Evolutionary conservation across 64 coral and sea anemone genomes (phyloP).

Genomic region (Acropora tenuis): DNA sequence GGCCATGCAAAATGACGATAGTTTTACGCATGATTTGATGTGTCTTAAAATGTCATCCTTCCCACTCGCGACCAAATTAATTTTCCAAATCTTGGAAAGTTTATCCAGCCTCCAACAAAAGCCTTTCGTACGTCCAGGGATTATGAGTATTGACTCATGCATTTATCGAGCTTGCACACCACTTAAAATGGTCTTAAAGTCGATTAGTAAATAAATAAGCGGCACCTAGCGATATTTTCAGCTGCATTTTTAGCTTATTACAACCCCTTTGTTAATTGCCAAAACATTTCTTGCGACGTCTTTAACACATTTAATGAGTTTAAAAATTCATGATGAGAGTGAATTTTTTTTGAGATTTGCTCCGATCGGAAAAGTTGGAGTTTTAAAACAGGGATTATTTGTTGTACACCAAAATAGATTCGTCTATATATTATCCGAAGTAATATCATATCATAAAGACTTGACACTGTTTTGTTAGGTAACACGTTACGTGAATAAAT

Average conservation of each 20-base stretch:
- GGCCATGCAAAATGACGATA: not conserved
- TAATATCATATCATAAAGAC: not conserved
- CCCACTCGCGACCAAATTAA: not conserved
- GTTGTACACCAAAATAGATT: not conserved
- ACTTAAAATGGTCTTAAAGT: constrained; percentile 53
- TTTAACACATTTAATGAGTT: not conserved
- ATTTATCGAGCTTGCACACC: constrained; percentile 42
- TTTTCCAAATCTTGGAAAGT: constrained; percentile 16
- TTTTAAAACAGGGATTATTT: too few species aligned
- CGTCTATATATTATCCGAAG: not conserved
- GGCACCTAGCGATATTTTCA: constrained; percentile 29
- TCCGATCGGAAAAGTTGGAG: too few species aligned
- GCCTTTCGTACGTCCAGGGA: not conserved
- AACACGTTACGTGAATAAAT: not conserved
- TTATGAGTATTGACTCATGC: constrained; percentile 22
- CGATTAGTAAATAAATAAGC: constrained; percentile 47
- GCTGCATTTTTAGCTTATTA: constrained; percentile 42
- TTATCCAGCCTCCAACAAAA: constrained; percentile 21
- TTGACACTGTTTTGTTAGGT: not conserved
- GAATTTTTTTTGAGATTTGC: not conserved
- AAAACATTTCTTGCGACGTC: constrained; percentile 12
- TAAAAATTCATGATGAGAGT: not conserved
- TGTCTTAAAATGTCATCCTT: not conserved
- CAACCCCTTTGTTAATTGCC: constrained; percentile 36
- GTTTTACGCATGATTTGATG: not conserved